Conservation (phyloP, 1,140 invertebrate genomes). For the Saxidomus purpurata region DNA sequence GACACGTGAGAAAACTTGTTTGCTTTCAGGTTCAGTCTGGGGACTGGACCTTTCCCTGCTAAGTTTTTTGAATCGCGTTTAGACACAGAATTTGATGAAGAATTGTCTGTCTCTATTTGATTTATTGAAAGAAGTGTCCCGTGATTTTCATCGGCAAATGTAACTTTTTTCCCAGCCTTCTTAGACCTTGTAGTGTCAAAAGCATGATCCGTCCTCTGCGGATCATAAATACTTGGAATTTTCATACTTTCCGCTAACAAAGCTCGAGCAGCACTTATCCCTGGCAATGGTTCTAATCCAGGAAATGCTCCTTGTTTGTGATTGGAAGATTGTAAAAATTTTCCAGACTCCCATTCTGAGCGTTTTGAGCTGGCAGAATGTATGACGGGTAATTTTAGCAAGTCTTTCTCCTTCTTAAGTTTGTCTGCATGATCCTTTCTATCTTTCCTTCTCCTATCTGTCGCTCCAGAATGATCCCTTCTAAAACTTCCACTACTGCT, state of each 20-base stretch:
- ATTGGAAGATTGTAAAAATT: neutral
- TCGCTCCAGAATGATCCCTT: neutral
- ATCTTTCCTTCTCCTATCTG: constrained; percentile 45
- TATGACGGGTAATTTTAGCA: constrained; percentile 60
- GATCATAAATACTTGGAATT: constrained; percentile 62
- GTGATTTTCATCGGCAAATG: constrained; percentile 65
- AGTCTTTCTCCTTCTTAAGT: constrained; percentile 58
- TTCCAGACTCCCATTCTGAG: constrained; percentile 63
- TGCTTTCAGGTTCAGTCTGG: constrained; percentile 35
- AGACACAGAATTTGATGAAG: neutral
- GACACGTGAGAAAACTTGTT: constrained; percentile 46
- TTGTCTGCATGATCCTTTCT: constrained; percentile 49
- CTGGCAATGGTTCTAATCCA: constrained; percentile 50
- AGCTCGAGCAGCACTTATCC: constrained; percentile 44
- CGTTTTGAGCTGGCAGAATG: constrained; percentile 58
- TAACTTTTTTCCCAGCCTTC: constrained; percentile 53
- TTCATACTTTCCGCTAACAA: constrained; percentile 55
- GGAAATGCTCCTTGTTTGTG: neutral
- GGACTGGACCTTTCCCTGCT: constrained; percentile 41
- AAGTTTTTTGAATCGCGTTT: constrained; percentile 48
- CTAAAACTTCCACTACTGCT: neutral
- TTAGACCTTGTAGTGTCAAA: constrained; percentile 38
- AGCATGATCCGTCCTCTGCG: constrained; percentile 51
- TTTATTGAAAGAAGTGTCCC: constrained; percentile 4
- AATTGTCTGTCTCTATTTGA: constrained; percentile 15